Percentiles rank a stretch among this genome's conserved stretches.
phyloP scores from a whole-genome alignment of 2,888 invertebrate genomes.

The Acanthococcus lagerstroemiae region DNA sequence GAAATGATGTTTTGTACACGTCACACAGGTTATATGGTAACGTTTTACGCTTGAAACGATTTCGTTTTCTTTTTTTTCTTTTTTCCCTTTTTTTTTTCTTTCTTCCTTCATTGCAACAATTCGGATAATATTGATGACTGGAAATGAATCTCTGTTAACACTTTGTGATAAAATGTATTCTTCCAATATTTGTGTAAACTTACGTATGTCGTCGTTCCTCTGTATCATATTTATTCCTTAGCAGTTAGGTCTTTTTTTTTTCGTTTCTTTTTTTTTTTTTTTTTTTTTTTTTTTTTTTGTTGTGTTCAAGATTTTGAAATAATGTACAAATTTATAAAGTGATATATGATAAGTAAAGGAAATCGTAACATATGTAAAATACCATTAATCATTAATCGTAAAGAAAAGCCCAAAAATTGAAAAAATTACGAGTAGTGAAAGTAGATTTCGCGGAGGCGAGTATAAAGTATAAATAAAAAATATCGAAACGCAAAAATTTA shows the following conservation, averaged over 20 bases:
- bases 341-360: constrained; percentile 22
- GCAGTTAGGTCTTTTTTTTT: constrained; percentile 12
- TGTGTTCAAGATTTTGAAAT: constrained; percentile 23
- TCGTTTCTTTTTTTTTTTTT: constrained; percentile 13
- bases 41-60: not conserved
- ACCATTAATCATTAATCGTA: not conserved
- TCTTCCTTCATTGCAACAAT: not conserved
- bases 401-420: not conserved
- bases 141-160: constrained; percentile 28
- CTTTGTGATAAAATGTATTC: constrained; percentile 30
- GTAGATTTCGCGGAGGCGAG: not conserved
- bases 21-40: not conserved
- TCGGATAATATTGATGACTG: constrained; percentile 10
- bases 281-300: constrained; percentile 19
- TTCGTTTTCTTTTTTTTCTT: not conserved
- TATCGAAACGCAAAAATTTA: not conserved
- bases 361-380: not conserved
- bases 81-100: not conserved
- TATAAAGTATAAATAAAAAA: not conserved
- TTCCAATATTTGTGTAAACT: constrained; percentile 23
- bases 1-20: not conserved
- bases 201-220: constrained; percentile 21
- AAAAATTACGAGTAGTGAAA: not conserved
- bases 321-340: constrained; percentile 28
- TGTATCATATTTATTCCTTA: constrained; percentile 26